These are phyloP conservation scores for Hofmannophila pseudospretella DNA, from an alignment of 2,888 invertebrate genomes.

Conservation along the genomic window DNA sequence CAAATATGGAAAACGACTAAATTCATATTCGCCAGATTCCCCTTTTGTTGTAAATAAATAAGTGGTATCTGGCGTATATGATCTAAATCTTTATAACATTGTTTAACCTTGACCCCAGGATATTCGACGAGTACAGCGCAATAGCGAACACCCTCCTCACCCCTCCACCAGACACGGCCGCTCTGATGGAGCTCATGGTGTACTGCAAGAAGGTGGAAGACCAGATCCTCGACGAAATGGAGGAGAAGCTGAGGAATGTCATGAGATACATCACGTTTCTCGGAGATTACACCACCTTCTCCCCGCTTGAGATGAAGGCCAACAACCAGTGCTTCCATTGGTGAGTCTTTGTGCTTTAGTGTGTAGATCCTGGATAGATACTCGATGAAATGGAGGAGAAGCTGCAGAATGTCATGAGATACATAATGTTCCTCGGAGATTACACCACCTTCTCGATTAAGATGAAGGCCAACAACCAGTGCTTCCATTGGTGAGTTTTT, in stretches of 20 bases:
- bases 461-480: conserved; percentile 91
- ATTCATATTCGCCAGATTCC: no score
- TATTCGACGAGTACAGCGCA: conserved; percentile 89
- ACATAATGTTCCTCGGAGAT: conserved; percentile 91
- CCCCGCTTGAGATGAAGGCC: conserved; percentile 91
- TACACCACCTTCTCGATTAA: conserved; percentile 88
- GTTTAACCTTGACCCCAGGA: no score
- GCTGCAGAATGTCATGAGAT: conserved; percentile 81
- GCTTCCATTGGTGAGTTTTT: conserved; percentile 89
- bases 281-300: conserved; percentile 87
- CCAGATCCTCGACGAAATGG: conserved; percentile 83
- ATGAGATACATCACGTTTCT: conserved; percentile 88
- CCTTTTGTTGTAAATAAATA: no score
- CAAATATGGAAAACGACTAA: no score
- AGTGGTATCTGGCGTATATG: no score
- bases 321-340: conserved; percentile 93
- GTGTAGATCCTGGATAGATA: no score
- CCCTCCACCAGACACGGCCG: conserved; percentile 89
- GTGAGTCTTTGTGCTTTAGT: no score
- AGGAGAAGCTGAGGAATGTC: conserved; percentile 82
- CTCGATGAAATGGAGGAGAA: conserved; percentile 86
- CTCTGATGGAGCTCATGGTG: conserved; percentile 88
- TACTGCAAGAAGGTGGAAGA: conserved; percentile 87
- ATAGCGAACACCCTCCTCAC: conserved; percentile 88
- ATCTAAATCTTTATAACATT: no score